phyloP scores from a whole-genome alignment of 1,140 invertebrate genomes.

The Xylocopa sonorina region DNA sequence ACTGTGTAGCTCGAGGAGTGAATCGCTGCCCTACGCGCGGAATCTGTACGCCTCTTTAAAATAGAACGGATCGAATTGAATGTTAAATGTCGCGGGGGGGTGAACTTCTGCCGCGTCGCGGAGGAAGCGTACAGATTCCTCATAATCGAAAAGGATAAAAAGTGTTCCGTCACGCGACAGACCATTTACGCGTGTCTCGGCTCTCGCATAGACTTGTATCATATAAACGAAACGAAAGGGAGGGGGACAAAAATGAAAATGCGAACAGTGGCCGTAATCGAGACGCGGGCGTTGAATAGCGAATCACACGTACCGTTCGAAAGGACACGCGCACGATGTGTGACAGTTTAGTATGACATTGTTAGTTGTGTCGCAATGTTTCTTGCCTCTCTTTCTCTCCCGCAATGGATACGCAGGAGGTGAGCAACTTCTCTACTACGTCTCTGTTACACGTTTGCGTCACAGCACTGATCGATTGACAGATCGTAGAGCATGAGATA shows the following conservation, averaged over 20 bases:
- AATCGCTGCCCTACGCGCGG: neutral
- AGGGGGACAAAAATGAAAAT: neutral
- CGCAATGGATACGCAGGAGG: constrained; percentile 80
- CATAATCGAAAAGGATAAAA: constrained; percentile 5
- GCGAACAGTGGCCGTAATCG: constrained; percentile 25
- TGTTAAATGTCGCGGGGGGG: neutral
- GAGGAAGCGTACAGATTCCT: constrained; percentile 51
- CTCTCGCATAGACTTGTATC: constrained; percentile 52
- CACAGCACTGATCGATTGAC: constrained; percentile 18
- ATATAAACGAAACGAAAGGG: neutral
- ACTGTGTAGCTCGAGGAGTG: constrained; percentile 56
- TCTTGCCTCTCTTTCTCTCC: constrained; percentile 77
- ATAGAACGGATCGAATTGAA: neutral
- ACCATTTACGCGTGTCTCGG: constrained; percentile 54
- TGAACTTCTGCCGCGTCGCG: constrained; percentile 40
- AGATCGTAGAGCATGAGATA: constrained; percentile 29
- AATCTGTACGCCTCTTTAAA: constrained; percentile 47
- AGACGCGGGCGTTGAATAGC: constrained; percentile 43
- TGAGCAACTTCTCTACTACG: constrained; percentile 72
- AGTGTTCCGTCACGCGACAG: constrained; percentile 48
- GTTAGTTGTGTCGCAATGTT: constrained; percentile 81
- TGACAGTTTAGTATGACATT: constrained; percentile 78
- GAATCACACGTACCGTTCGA: constrained; percentile 31
- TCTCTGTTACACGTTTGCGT: constrained; percentile 15
- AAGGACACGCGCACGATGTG: constrained; percentile 54